Conservation (phyloP, 2,797 vertebrate genomes). For the Hydrocynus forskahlii region DNA sequence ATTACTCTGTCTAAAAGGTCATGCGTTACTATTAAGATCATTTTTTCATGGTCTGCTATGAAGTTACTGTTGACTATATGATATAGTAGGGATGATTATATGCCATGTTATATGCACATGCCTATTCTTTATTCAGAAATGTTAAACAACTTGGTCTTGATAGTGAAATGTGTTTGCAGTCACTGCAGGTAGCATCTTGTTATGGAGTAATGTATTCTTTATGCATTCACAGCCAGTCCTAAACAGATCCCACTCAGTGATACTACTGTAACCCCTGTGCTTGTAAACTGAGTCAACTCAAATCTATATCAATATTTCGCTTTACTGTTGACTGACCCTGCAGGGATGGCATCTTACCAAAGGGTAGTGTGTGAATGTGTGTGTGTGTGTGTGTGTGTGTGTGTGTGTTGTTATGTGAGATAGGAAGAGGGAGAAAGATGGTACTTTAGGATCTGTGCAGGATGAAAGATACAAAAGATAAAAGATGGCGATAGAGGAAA, state of each 20-base stretch:
- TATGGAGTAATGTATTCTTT: not conserved
- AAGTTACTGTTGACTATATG: no score
- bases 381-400: not conserved
- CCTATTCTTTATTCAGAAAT: no score
- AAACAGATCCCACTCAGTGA: conserved; percentile 24
- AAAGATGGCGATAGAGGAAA: conserved; percentile 17
- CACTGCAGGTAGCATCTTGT: not conserved
- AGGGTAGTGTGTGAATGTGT: not conserved
- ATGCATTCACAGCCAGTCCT: conserved; percentile 21
- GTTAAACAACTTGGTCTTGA: no score
- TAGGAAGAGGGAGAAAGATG: conserved; percentile 27
- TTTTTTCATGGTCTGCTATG: no score
- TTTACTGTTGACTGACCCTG: conserved; percentile 29
- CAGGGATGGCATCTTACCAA: conserved; percentile 12
- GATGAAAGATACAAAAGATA: conserved; percentile 5
- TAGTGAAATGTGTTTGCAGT: no score
- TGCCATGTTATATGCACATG: no score
- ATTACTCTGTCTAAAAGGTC: no score
- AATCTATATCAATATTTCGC: conserved; percentile 28
- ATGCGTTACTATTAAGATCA: no score
- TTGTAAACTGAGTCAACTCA: not conserved
- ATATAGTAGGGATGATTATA: no score
- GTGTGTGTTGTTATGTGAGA: not conserved
- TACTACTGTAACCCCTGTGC: conserved; percentile 3
- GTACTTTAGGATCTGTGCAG: not conserved